These are phyloP conservation scores for Lepidurus arcticus DNA, from an alignment of 1,140 invertebrate genomes.

Conservation along the genomic window DNA sequence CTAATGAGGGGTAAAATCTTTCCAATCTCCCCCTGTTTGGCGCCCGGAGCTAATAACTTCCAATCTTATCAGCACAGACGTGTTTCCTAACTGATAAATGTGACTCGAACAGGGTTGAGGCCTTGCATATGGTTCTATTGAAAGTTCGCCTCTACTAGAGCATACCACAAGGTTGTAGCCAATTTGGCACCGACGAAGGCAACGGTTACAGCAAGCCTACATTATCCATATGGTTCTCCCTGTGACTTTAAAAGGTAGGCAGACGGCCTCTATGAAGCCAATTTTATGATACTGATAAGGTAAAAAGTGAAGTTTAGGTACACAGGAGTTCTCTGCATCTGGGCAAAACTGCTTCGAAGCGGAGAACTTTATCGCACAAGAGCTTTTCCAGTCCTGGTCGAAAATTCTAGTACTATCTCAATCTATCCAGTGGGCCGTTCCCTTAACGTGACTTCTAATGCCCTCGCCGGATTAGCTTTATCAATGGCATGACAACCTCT, in stretches of 20 bases:
- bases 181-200: not conserved
- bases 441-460: constrained; percentile 9
- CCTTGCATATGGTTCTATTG: not conserved
- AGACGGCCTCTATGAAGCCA: not conserved
- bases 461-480: not conserved
- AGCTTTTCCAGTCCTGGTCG: not conserved
- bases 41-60: not conserved
- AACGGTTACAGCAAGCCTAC: not conserved
- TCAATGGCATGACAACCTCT: not conserved
- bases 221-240: not conserved
- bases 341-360: not conserved
- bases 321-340: not conserved
- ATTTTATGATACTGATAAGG: not conserved
- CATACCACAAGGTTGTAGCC: not conserved
- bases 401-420: not conserved
- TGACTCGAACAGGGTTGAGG: not conserved
- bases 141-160: no score
- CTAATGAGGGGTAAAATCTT: not conserved
- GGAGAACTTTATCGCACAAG: not conserved
- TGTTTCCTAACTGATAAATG: constrained; percentile 13
- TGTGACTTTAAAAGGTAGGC: not conserved
- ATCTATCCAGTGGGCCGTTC: not conserved
- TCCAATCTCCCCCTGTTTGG: not conserved
- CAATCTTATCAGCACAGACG: not conserved
- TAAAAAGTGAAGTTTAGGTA: not conserved